Percentiles rank a stretch among this genome's conserved stretches.
Conservation (phyloP, 1,140 invertebrate genomes). For the Nixonia krombeini region DNA sequence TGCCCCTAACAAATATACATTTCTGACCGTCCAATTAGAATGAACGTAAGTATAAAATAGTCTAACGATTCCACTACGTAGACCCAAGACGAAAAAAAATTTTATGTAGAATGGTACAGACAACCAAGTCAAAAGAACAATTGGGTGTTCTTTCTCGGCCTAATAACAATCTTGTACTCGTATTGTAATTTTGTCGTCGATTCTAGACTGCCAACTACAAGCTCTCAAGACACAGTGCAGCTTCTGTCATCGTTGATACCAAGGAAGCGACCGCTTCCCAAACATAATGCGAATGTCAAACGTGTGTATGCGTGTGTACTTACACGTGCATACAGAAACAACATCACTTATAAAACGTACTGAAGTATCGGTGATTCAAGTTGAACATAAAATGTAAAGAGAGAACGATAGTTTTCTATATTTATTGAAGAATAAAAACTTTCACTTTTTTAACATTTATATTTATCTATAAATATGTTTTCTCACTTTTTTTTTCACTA, state of each 20-base stretch:
- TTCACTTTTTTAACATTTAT: too few relatives aligned
- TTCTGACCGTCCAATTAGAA: too few relatives aligned
- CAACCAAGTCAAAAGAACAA: not conserved
- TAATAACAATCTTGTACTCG: slow-evolving; percentile 51
- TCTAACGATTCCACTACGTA: not conserved
- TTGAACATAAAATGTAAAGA: too few relatives aligned
- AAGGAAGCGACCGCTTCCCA: slow-evolving; percentile 11
- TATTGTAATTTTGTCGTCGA: slow-evolving; percentile 47
- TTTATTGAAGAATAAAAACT: too few relatives aligned
- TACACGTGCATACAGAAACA: too few relatives aligned
- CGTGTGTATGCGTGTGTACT: too few relatives aligned
- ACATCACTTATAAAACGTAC: not conserved
- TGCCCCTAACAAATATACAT: too few relatives aligned
- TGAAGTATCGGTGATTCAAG: not conserved
- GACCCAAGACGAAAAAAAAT: not conserved
- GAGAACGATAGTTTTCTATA: too few relatives aligned
- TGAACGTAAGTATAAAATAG: not conserved
- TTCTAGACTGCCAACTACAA: slow-evolving; percentile 48
- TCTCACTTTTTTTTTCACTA: not conserved
- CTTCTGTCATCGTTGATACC: slow-evolving; percentile 15
- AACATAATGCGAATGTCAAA: not conserved
- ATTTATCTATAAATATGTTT: too few relatives aligned
- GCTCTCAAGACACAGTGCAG: slow-evolving; percentile 46
- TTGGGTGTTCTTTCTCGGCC: slow-evolving; percentile 19
- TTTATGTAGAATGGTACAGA: not conserved